Conservation (phyloP, 2,888 invertebrate species). For the Cheilosia scutellata region DNA sequence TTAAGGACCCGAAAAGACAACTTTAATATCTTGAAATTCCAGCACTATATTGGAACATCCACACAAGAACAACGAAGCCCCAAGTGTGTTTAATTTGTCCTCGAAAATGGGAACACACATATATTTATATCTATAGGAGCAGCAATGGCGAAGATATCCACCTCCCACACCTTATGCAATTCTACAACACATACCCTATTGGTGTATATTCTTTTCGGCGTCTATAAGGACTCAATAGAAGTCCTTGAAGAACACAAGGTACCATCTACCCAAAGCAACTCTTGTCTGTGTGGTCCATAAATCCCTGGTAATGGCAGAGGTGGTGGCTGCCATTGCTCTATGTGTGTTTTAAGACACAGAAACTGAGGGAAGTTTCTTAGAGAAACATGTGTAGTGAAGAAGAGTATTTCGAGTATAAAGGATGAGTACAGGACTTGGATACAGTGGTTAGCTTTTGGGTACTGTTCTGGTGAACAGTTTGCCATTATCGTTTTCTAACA, state of each 20-base stretch:
- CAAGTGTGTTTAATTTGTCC: conserved; percentile 74
- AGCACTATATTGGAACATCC: conserved; percentile 18
- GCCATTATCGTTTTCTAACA: conserved; percentile 70
- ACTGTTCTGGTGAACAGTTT: conserved; percentile 69
- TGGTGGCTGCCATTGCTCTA: conserved; percentile 38
- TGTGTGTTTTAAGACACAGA: conserved; percentile 40
- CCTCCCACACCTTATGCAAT: neutral
- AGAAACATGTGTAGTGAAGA: conserved; percentile 52
- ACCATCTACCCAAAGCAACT: conserved; percentile 23
- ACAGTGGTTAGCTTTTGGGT: conserved; percentile 36
- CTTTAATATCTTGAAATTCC: conserved; percentile 50
- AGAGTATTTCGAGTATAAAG: conserved; percentile 33
- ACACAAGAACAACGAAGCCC: conserved; percentile 40
- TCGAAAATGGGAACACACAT: conserved; percentile 53
- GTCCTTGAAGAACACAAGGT: conserved; percentile 67
- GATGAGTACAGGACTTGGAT: conserved; percentile 12
- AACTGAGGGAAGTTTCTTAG: conserved; percentile 39
- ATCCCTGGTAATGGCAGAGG: conserved; percentile 70
- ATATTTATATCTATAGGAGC: too few species aligned
- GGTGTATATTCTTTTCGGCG: conserved; percentile 51
- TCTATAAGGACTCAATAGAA: conserved; percentile 64
- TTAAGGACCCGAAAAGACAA: conserved; percentile 53
- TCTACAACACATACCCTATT: conserved; percentile 19
- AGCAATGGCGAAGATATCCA: conserved; percentile 16
- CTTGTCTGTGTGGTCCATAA: conserved; percentile 65